Base-by-base conservation (phyloP, 1,140 invertebrate species). In the Ericerus pela region DNA sequence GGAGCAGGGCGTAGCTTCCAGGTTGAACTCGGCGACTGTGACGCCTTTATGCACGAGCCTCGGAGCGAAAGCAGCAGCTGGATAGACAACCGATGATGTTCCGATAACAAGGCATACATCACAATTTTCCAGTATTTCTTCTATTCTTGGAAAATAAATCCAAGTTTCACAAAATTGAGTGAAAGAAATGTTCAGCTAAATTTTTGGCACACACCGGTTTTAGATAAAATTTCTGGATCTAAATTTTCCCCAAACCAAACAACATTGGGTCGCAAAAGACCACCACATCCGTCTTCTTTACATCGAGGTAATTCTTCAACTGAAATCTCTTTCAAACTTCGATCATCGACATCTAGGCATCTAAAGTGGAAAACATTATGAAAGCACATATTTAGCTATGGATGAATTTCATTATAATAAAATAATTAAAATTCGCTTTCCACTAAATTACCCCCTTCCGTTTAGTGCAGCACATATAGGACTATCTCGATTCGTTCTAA, bases 51-150 rank as follows among this genome's bases (percentile, higher is more conserved):
- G 68, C 18, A 86, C 85, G 1, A 88, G 82, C 63, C 76, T 69
- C 0, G 87, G 87, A 4, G 87, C 88, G 76, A 88, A 92, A 80
- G 86, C 85, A n/a, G 88, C 87, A n/a, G 88, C 88, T 14, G 89
- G 89, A 70, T 92, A 91, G 2, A 93, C 88, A 10, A 89, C 76
- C 1, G 86, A 89, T 20, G 88, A 91, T 14, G 88, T 93, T 5
- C 85, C 84, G 58, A 92, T 80, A 27, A 94, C 79, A 24, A 94
- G 68, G 65, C 85, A 91, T 6, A 87, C 67, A 67, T 93, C 88
- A 74, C 88, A 92, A 2, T 71, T 68, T 53, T 77, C 71, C 52
- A 92, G 71, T 58, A 79, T 78, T 43, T 73, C 62, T 51, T 76
- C 77, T 83, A 61, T 29, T 27, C 18, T 26, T 16, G 57, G 43